These are phyloP conservation scores for Theretra japonica DNA, from an alignment of 2,888 invertebrate species.

Conservation along the genomic window DNA sequence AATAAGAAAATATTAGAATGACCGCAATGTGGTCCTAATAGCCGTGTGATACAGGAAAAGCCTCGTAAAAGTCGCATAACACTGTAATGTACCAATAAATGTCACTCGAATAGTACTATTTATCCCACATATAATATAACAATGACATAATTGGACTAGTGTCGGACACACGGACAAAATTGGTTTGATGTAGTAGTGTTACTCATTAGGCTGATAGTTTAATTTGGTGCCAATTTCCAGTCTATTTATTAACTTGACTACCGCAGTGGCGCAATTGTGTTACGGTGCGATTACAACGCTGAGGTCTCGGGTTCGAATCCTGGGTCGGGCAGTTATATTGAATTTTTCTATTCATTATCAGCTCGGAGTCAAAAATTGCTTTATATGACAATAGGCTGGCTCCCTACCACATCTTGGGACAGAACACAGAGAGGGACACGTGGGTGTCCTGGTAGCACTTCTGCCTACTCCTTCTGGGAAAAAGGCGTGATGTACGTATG, in stretches of 20 bases:
- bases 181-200: background rate
- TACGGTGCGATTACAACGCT: no score
- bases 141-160: background rate
- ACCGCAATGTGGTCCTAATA: background rate
- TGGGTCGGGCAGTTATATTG: no score
- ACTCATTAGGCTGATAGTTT: background rate
- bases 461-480: no score
- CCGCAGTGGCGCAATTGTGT: no score
- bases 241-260: background rate
- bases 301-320: no score
- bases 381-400: no score
- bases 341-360: no score
- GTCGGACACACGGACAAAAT: background rate
- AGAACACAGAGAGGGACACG: no score
- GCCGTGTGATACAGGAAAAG: background rate
- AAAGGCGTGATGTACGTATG: no score
- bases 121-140: conserved; percentile 4
- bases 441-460: no score
- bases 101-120: background rate
- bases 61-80: background rate
- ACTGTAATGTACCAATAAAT: background rate
- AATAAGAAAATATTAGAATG: background rate
- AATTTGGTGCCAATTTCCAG: background rate
- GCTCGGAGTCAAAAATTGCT: no score
- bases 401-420: no score